phyloP scores from a whole-genome alignment of 1,140 invertebrate genomes.

The Nephila pilipes region DNA sequence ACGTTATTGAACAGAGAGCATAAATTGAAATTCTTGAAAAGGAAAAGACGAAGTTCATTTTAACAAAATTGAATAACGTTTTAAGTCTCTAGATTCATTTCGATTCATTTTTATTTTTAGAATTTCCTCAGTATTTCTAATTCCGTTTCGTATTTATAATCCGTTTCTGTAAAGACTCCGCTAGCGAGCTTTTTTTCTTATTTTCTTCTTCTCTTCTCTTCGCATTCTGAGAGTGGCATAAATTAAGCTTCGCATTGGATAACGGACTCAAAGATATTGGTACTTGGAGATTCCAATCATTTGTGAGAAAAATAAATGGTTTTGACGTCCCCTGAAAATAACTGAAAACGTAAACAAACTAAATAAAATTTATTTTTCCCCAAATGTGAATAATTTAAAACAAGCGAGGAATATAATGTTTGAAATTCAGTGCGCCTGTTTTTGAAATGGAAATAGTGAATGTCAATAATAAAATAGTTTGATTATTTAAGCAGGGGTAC shows the following conservation, averaged over 20 bases:
- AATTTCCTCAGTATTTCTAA: background rate
- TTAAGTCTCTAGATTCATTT: constrained; percentile 22
- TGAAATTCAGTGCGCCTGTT: background rate
- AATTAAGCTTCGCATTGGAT: constrained; percentile 3
- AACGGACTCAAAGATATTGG: background rate
- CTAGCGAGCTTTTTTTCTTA: background rate
- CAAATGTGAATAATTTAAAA: constrained; percentile 13
- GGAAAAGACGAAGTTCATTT: background rate
- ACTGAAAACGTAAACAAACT: constrained; percentile 1
- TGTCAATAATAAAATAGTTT: background rate
- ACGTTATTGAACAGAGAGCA: background rate
- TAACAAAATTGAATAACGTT: constrained; percentile 39
- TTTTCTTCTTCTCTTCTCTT: background rate
- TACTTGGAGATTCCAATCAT: constrained; percentile 21
- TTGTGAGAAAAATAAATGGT: background rate
- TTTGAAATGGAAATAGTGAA: constrained; percentile 8
- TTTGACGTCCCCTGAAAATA: background rate
- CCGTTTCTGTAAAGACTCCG: background rate
- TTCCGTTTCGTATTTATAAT: constrained; percentile 32
- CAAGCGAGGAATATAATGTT: background rate
- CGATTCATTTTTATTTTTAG: constrained; percentile 30
- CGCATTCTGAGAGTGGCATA: background rate
- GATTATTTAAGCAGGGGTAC: too few relatives aligned
- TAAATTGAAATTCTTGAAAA: background rate
- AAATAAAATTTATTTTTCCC: background rate